Evolutionary conservation across 2,888 invertebrate genomes (phyloP), one percentile per base, ranked within the genome.

Genomic region (Scrobipalpa atriplicella): DNA sequence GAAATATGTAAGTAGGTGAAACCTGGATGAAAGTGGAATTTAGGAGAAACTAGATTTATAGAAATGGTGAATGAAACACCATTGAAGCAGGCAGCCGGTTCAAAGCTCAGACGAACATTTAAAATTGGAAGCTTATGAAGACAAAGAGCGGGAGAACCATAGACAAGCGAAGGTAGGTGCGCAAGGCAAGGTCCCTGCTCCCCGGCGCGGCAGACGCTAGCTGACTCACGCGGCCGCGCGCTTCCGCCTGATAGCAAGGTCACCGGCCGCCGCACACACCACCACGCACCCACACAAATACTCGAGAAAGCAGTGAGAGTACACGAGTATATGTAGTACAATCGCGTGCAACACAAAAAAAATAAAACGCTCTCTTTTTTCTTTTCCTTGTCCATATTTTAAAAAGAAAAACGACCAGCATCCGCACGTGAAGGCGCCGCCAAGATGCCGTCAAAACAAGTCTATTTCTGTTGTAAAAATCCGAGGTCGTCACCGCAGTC

Each of bases 211-310:
- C 89, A 89, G 90, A 90, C 89, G 89, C 81, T 81, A 85, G 86
- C 85, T 90, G 91, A 91, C 76, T 92, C 92, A 90, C 82, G 78
- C 87, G 84, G 80, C 84, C 86, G 86, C 80, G 81, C 89, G 87
- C 91, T 92, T 92, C 92, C 92, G 92, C 90, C 89, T 92, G 92
- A 92, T 92, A 91, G 92, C 91, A 90, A 92, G 92, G 90, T 90
- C 90, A 92, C 90, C 90, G 90, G 86, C 90, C 88, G 87, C 78
- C 88, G 83, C 86, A 75, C 63, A 66, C 71, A 71, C 68, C 66
- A 65, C 67, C 51, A 60, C 67, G 67, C 72, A 72, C 79, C 65
- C 79, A 69, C 72, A 60, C 73, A 70, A 65, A 65, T 72, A 16
- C 10, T 76, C 79, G 86, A 83, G 90, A 91, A 92, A 91, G 91